These are phyloP conservation scores for Typhlomys cinereus DNA, from an alignment of 2,113 vertebrate genomes.

Conservation along the genomic window DNA sequence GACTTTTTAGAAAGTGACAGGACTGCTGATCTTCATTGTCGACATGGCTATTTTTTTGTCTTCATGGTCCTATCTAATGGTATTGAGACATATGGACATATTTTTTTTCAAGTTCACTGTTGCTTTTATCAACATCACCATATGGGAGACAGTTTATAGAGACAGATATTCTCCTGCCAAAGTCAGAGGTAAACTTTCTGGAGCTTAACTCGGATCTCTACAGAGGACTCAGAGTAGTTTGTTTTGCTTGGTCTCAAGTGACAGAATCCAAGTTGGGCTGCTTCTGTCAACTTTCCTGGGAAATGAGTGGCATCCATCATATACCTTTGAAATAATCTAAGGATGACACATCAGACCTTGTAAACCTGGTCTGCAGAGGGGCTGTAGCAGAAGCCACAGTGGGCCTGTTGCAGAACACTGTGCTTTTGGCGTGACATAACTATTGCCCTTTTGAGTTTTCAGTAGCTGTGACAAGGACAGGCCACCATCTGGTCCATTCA, in stretches of 20 bases:
- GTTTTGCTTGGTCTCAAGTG: background rate
- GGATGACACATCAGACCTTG: background rate
- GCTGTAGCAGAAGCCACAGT: background rate
- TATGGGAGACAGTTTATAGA: background rate
- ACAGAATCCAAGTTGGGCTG: background rate
- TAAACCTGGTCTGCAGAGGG: background rate
- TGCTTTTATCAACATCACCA: constrained; percentile 1
- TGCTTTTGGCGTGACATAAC: too few species aligned
- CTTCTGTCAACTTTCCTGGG: background rate
- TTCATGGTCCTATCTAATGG: background rate
- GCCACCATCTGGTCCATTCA: too few species aligned
- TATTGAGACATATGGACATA: background rate
- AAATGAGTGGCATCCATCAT: background rate
- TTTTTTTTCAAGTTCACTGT: background rate
- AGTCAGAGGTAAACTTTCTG: constrained; percentile 42
- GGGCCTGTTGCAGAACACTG: too few species aligned
- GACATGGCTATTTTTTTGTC: background rate
- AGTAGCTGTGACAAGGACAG: too few species aligned
- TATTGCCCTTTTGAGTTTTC: too few species aligned
- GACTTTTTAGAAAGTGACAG: background rate
- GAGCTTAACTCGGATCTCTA: background rate
- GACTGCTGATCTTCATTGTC: background rate
- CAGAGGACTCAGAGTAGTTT: background rate
- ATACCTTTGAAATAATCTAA: background rate
- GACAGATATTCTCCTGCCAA: background rate